Evolutionary conservation across 1,140 invertebrate genomes (phyloP), one percentile per base, ranked within the genome.

Genomic region (Drosophila parabipectinata): DNA sequence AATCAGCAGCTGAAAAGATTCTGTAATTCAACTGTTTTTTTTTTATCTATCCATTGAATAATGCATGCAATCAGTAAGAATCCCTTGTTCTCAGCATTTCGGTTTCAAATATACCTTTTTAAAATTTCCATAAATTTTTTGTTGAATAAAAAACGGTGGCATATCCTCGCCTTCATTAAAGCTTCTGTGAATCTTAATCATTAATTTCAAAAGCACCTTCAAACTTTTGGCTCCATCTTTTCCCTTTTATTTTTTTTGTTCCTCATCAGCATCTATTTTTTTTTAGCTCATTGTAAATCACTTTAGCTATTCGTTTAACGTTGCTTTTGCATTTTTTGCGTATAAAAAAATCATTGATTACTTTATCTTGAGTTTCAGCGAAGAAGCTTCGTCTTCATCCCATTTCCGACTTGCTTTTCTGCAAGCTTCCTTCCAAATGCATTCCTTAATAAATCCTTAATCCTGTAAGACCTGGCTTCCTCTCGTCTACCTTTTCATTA

Each of bases 381-480:
- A 51, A 26, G 30, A 26, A 37, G 52, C 51, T 50, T 45, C 52
- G 34, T 48, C 34, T 26, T 15, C 48, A 54, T 57, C 47, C 45
- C 39, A 34, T 5, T 61, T 44, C 21, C 24, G 41, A 48, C 37
- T 28, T 55, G 32, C 41, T 30, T n/a, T 15, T 32, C 24, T n/a
- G 18, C 0, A 4, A 52, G 34, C 41, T 48, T 37, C 39, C 41
- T 50, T 57, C 21, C 44, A 69, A 77, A 63, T 85, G 68, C 77
- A 85, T 74, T 75, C 67, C 57, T 57, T 71, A 67, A 87, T 85
- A 81, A 69, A 85, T 78, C 55, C 57, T 71, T 74, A 75, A 66
- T 68, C 55, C 69, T 59, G 62, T 48, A 55, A 59, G 55, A 61
- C 45, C 30, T 50, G 44, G 41, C 10, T 47, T 62, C 32, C 57